Evolutionary conservation across 2,888 invertebrate species (phyloP).

Genomic region (Congeria kusceri): DNA sequence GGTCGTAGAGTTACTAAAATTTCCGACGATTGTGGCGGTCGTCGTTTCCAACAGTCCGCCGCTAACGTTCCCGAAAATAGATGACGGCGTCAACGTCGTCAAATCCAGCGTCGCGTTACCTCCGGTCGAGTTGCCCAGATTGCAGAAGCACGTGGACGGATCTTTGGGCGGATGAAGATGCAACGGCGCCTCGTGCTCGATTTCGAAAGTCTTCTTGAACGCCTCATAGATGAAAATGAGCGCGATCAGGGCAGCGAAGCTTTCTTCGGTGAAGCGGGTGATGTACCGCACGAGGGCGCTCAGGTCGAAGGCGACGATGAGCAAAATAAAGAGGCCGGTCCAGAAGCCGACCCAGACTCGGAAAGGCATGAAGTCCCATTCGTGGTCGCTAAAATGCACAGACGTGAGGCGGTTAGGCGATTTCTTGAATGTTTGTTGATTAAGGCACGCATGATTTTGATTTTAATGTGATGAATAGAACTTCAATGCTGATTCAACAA

Average conservation of each 20-base stretch:
- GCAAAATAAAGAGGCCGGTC: slow-evolving; percentile 93
- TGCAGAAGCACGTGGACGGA: slow-evolving; percentile 51
- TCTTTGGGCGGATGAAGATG: slow-evolving; percentile 41
- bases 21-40: background rate
- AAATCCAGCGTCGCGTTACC: background rate
- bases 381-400: slow-evolving; percentile 88
- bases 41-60: background rate
- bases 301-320: slow-evolving; percentile 97
- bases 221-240: slow-evolving; percentile 99
- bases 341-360: slow-evolving; percentile 98
- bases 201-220: slow-evolving; percentile 94
- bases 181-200: slow-evolving; percentile 65
- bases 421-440: no score
- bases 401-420: no score
- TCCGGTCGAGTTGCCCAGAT: slow-evolving; percentile 40
- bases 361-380: slow-evolving; percentile 97
- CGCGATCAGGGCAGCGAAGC: slow-evolving; percentile 98
- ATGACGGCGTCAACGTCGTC: slow-evolving; percentile 1
- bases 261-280: slow-evolving; percentile 98
- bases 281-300: slow-evolving; percentile 98
- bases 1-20: background rate
- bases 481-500: no score
- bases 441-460: no score
- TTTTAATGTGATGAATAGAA: no score
- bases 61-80: no score